Percentiles rank a stretch among this genome's conserved stretches.
These are phyloP conservation scores for Panzeria rudis DNA, from an alignment of 2,888 invertebrate genomes.

Conservation along the genomic window DNA sequence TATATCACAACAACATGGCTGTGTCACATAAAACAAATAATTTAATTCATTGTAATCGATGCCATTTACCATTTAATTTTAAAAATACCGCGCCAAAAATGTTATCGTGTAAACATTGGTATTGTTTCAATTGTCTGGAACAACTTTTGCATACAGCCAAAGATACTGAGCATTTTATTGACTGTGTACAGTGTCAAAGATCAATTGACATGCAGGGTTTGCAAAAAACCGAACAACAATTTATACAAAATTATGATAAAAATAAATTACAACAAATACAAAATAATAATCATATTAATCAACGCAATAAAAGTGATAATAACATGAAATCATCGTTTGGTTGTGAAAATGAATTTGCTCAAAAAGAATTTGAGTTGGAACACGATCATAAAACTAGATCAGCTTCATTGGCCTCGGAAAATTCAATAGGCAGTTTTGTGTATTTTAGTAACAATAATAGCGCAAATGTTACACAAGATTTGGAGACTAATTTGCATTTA, in stretches of 20 bases:
- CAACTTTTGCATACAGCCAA: constrained; percentile 86
- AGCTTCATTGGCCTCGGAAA: constrained; percentile 61
- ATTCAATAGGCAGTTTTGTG: constrained; percentile 55
- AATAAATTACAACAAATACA: constrained; percentile 42
- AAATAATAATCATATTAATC: constrained; percentile 26
- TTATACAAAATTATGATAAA: constrained; percentile 56
- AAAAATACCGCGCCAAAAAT: constrained; percentile 89
- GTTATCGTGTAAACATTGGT: constrained; percentile 90
- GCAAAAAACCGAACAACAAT: constrained; percentile 43
- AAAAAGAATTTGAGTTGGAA: constrained; percentile 34
- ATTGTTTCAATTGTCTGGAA: constrained; percentile 90
- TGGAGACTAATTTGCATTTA: constrained; percentile 48
- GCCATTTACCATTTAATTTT: constrained; percentile 90
- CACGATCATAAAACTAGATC: constrained; percentile 49
- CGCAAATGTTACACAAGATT: constrained; percentile 43
- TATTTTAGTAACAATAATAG: constrained; percentile 63
- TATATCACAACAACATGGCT: constrained; percentile 84
- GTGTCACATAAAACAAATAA: constrained; percentile 89
- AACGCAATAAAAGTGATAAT: constrained; percentile 37
- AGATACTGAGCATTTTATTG: constrained; percentile 87
- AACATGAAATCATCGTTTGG: constrained; percentile 40
- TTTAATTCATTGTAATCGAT: constrained; percentile 89
- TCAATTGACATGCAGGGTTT: constrained; percentile 85
- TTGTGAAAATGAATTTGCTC: constrained; percentile 56
- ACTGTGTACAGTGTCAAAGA: constrained; percentile 89